Conservation (phyloP, 92 coral and sea anemone genomes). For the Nematostella vectensis region DNA sequence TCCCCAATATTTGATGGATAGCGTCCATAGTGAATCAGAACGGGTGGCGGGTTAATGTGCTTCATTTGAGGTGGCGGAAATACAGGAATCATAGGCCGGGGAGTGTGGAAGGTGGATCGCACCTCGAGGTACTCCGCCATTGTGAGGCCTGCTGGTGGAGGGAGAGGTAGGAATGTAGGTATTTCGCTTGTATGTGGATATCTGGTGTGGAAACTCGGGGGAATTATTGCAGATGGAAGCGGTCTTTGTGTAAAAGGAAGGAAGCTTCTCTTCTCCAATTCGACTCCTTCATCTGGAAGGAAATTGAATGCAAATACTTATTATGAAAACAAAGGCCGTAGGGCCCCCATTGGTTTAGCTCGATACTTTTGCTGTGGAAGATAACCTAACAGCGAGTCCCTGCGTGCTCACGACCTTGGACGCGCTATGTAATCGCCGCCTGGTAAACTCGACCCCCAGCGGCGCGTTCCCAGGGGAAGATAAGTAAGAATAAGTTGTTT, state of each 20-base stretch:
- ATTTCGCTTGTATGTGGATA: not conserved
- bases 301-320: not conserved
- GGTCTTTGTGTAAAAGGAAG: slow-evolving; percentile 19
- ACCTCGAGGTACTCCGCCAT: slow-evolving; percentile 26
- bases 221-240: no score
- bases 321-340: not conserved
- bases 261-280: slow-evolving; percentile 19
- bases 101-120: slow-evolving; percentile 13
- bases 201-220: no score
- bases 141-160: slow-evolving; percentile 27
- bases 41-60: not conserved
- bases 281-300: not conserved
- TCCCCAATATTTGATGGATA: not conserved
- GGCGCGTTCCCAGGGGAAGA: no score
- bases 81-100: slow-evolving; percentile 26
- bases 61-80: slow-evolving; percentile 12
- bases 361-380: no score
- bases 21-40: not conserved
- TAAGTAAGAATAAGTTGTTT: no score
- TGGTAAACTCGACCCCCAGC: no score
- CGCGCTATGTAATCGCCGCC: no score
- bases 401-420: no score
- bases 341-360: no score
- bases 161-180: slow-evolving; percentile 7
- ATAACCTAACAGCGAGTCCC: no score